Evolutionary conservation across 2,888 invertebrate genomes (phyloP).

Genomic region (Polydrusus cervinus): DNA sequence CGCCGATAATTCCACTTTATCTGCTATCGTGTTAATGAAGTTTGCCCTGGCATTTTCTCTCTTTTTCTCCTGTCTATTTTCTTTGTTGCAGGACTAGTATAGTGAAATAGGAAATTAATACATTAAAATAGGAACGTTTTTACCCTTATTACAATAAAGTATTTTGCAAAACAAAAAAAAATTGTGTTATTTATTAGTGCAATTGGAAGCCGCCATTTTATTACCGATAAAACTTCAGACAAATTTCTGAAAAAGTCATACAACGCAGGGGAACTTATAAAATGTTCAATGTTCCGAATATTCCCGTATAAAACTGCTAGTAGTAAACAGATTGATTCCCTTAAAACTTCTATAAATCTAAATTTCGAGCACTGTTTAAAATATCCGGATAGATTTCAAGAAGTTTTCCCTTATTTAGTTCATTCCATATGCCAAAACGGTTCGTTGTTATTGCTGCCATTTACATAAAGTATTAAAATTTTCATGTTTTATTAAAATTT

Average conservation of each 20-base stretch:
- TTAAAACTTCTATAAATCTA: slow-evolving; percentile 45
- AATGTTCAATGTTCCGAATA: slow-evolving; percentile 31
- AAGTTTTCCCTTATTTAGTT: slow-evolving; percentile 46
- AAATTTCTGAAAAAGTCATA: slow-evolving; percentile 43
- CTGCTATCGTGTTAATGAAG: slow-evolving; percentile 57
- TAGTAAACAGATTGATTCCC: slow-evolving; percentile 49
- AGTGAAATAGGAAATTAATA: not conserved
- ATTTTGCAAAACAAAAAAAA: not conserved
- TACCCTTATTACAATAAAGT: not conserved
- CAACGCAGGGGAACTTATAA: slow-evolving; percentile 15
- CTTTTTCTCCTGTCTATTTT: slow-evolving; percentile 11
- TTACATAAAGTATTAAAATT: slow-evolving; percentile 42
- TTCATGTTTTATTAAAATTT: slow-evolving; percentile 29
- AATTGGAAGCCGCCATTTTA: slow-evolving; percentile 23
- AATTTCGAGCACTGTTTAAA: slow-evolving; percentile 44
- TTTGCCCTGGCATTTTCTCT: slow-evolving; percentile 48
- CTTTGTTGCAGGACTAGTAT: not conserved
- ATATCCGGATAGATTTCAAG: slow-evolving; percentile 36
- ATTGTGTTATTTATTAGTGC: not conserved
- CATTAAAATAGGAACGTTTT: too few species aligned
- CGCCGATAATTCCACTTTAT: slow-evolving; percentile 58
- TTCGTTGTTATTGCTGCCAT: slow-evolving; percentile 42
- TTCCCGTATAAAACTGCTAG: slow-evolving; percentile 43
- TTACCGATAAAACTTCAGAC: slow-evolving; percentile 44
- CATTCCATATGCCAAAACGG: slow-evolving; percentile 36